phyloP scores from a whole-genome alignment of 2,888 invertebrate species.

The Pristionchus maxplancki region DNA sequence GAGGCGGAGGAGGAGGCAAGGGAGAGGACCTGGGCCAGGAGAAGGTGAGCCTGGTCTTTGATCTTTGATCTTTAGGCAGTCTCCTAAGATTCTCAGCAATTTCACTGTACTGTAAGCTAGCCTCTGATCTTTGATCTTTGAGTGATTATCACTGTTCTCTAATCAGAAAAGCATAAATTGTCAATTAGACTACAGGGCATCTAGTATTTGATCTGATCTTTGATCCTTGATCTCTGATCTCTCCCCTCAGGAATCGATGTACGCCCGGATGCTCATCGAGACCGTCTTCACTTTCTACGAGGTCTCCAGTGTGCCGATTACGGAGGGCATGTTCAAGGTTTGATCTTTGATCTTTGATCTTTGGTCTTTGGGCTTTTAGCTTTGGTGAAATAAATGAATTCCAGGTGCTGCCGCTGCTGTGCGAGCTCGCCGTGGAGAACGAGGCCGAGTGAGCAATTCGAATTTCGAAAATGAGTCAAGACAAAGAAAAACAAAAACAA shows the following conservation, averaged over 20 bases:
- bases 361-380: neutral
- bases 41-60: neutral
- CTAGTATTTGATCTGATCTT: neutral
- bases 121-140: no score
- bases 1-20: neutral
- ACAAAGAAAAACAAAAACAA: no score
- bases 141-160: no score
- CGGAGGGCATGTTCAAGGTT: slow-evolving; percentile 21
- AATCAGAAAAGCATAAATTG: no score
- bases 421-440: slow-evolving; percentile 48
- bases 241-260: slow-evolving; percentile 10
- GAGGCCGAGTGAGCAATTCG: slow-evolving; percentile 26
- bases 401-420: slow-evolving; percentile 33
- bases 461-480: neutral
- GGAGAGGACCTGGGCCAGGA: slow-evolving; percentile 31
- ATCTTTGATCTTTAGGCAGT: neutral
- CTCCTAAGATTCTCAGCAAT: no score
- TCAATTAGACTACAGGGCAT: no score
- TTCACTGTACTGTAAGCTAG: no score
- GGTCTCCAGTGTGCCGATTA: neutral
- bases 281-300: slow-evolving; percentile 32
- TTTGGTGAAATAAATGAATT: no score
- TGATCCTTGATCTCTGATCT: neutral
- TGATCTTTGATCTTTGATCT: neutral
- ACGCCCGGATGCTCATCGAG: slow-evolving; percentile 40